phyloP scores from a whole-genome alignment of 2,797 vertebrate species.

The Poeciliopsis gracilis region DNA sequence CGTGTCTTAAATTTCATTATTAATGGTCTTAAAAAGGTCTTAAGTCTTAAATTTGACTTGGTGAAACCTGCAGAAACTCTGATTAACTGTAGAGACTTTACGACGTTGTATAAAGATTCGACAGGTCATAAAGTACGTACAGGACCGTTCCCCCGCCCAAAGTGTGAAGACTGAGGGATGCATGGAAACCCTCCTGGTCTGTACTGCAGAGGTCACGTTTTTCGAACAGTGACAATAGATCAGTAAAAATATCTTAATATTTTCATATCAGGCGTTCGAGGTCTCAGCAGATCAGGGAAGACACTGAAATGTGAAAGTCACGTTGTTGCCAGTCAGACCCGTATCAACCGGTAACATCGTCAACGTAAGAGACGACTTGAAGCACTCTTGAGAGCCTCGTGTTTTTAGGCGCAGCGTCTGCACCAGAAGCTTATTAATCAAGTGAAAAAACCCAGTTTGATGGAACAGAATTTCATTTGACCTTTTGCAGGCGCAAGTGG shows the following conservation, averaged over 20 bases:
- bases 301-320: not conserved
- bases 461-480: constrained; percentile 67
- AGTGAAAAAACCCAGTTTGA: constrained; percentile 63
- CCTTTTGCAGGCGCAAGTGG: constrained; percentile 69
- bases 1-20: too few relatives aligned
- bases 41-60: too few relatives aligned
- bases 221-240: not conserved
- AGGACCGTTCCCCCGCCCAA: too few relatives aligned
- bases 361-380: constrained; percentile 26
- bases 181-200: not conserved
- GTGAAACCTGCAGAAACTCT: too few relatives aligned
- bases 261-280: not conserved
- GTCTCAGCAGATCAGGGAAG: not conserved
- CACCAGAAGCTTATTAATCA: constrained; percentile 62
- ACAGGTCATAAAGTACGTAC: too few relatives aligned
- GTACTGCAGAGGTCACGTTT: not conserved
- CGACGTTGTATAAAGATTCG: too few relatives aligned
- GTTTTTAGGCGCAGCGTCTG: constrained; percentile 12
- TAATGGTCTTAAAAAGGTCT: too few relatives aligned
- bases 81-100: too few relatives aligned
- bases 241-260: not conserved
- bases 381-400: constrained; percentile 17
- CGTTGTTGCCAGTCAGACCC: not conserved
- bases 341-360: constrained; percentile 4
- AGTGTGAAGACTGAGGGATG: too few relatives aligned